Evolutionary conservation across 2,888 invertebrate genomes (phyloP), one percentile per base, ranked within the genome.

Genomic region (Desoria tigrina): DNA sequence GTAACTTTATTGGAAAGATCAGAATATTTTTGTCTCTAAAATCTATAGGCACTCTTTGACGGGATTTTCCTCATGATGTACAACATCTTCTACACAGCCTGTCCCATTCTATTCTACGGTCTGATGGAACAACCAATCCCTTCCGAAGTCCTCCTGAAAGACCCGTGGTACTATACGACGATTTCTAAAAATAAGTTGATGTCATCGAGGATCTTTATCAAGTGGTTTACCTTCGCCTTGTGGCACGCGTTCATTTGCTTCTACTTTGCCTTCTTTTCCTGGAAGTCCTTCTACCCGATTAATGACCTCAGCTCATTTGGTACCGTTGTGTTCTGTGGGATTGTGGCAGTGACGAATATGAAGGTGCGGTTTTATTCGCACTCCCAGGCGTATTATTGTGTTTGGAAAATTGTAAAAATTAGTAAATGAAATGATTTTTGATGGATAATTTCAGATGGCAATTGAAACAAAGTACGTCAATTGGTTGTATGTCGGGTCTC

Each of bases 51-150:
- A 2, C 81, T 92, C 58, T 91, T 86, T 79, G 89, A 90, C 79
- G 86, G 88, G 0, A 81, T 88, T 78, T 90, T 87, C 78, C 82
- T 92, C 72, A 89, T 89, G 76, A 82, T 87, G 65, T 92, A 84
- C 83, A 92, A 92, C 80, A 83, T 90, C 55, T 78, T 88, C 28
- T 90, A 90, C 78, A 87, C 91, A 0, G 86, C 90, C 0, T 78
- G 88, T 58, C 92, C 92, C 0, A 86, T 91, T 62, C 80, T 91
- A 16, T 77, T 88, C 9, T 88, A 88, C 70, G 88, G 90, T 0
- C 81, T 92, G 58, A 86, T 89, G 18, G 92, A 92, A 77, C 90
- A 91, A 77, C 83, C 87, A 67, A 85, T 86, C 78, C 80, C 84
- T 0, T 83, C 86, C 2, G 78, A 82, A 0, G 79, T 81, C 1